Evolutionary conservation across 2,113 vertebrate genomes (phyloP).

Genomic region (Channa maculata): DNA sequence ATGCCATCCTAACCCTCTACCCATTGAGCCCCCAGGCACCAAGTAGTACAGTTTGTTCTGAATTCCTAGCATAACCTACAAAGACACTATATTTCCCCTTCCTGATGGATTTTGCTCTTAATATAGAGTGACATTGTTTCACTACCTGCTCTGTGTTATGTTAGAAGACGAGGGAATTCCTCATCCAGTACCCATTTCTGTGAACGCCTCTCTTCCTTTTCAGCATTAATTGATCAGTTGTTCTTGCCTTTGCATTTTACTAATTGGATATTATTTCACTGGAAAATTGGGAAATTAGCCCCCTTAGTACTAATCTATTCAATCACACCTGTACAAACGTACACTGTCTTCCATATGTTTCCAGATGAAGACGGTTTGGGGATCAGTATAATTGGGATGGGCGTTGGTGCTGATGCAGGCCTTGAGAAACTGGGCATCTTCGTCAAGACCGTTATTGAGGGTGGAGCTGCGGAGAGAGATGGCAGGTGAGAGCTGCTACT

Average conservation of each 20-base stretch:
- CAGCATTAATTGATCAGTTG: slow-evolving; percentile 49
- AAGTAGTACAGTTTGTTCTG: background rate
- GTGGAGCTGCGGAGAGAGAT: slow-evolving; percentile 94
- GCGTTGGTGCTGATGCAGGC: slow-evolving; percentile 97
- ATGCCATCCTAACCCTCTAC: no score
- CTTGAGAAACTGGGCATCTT: slow-evolving; percentile 98
- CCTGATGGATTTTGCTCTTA: slow-evolving; percentile 27
- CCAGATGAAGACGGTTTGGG: slow-evolving; percentile 97
- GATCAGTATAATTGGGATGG: slow-evolving; percentile 99
- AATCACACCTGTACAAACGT: no score
- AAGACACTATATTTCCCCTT: slow-evolving; percentile 22
- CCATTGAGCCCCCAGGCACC: no score
- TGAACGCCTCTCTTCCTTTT: slow-evolving; percentile 10
- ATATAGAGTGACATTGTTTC: slow-evolving; percentile 53
- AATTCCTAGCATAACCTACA: slow-evolving; percentile 8
- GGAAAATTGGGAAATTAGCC: background rate
- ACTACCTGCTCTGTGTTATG: slow-evolving; percentile 52
- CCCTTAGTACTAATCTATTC: no score
- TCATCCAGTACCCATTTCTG: slow-evolving; percentile 19
- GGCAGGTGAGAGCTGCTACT: slow-evolving; percentile 84
- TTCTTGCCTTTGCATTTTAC: slow-evolving; percentile 1
- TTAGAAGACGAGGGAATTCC: slow-evolving; percentile 37
- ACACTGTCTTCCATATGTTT: slow-evolving; percentile 34
- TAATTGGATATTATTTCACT: background rate
- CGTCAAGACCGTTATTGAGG: slow-evolving; percentile 97